Conservation (phyloP, 2,113 vertebrate genomes). For the Myodes glareolus region DNA sequence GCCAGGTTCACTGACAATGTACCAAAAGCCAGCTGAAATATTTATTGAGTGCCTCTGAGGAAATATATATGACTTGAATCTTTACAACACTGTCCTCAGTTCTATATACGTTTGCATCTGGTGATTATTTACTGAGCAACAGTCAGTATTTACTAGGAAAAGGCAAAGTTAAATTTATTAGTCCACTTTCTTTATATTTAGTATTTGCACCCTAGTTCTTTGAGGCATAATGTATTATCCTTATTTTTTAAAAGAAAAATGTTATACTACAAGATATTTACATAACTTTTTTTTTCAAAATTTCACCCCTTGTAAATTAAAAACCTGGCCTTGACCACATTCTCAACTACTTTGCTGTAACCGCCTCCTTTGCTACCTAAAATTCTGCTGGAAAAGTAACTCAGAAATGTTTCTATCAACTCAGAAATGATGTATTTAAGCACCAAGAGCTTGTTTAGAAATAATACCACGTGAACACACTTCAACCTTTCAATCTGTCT, state of each 20-base stretch:
- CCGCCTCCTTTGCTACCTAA: not conserved
- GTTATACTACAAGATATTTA: not conserved
- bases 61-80: not conserved
- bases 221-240: not conserved
- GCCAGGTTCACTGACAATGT: constrained; percentile 14
- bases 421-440: not conserved
- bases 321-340: not conserved
- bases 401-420: not conserved
- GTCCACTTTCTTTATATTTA: not conserved
- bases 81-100: not conserved
- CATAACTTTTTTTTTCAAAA: constrained; percentile 21
- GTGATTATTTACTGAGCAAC: not conserved
- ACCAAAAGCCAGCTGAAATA: constrained; percentile 15
- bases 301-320: not conserved
- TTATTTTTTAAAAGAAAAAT: constrained; percentile 38
- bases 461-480: not conserved
- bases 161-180: not conserved
- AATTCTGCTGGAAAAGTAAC: not conserved
- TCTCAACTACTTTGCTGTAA: not conserved
- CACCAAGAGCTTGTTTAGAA: not conserved
- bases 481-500: not conserved
- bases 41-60: not conserved
- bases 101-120: constrained; percentile 32
- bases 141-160: not conserved
- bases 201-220: not conserved